Base-by-base conservation (phyloP, 2,888 invertebrate species). In the Ichneumoninae sp. region DNA sequence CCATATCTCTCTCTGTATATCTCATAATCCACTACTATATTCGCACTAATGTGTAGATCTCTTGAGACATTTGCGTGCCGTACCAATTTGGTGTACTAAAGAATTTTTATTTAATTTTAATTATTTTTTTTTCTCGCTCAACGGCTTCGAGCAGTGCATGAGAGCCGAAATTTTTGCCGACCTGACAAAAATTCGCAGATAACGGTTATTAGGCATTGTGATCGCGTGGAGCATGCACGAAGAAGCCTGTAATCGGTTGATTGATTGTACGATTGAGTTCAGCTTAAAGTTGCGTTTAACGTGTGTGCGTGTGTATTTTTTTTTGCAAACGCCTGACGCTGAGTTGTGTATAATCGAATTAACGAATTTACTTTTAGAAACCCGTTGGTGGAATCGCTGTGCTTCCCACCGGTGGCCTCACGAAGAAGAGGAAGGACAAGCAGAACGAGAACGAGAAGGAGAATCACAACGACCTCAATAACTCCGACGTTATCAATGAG, bases 331-430 rank as follows among this genome's bases (percentile, higher is more conserved):
- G 3, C 1, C 44, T 47, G 44, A 16, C 16, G 3, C 3, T 16
- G 3, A 47, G 16, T 1, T 16, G 44, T 3, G 44, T 16, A 16
- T 54, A n/a, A 62, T 62, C 16, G 33, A 30, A 62, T 62, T 30
- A n/a, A 22, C 19, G 52, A 54, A 54, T 54, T 47, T 47, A 72
- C 86, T 95, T 95, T 72, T 95, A 97, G 97, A 97, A 97, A 94
- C 97, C 97, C 36, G 95, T 97, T 47, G 97, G 97, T 68, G 97
- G 97, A 8, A 96, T 98, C 83, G 96, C 97, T 86, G 97, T 97
- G 87, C 95, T 97, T 94, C 97, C 97, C 69, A 95, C 96, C 26
- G 96, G 96, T 54, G 95, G 95, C 81, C 93, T 95, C 82, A 94
- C 95, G 86, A 95, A 95, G 89, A 95, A 94, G 91, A 94, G 94